A percentile compares a stretch with the other conserved stretches of the same genome.
phyloP scores from a whole-genome alignment of 2,797 vertebrate genomes.

The Sebastes vulpes region DNA sequence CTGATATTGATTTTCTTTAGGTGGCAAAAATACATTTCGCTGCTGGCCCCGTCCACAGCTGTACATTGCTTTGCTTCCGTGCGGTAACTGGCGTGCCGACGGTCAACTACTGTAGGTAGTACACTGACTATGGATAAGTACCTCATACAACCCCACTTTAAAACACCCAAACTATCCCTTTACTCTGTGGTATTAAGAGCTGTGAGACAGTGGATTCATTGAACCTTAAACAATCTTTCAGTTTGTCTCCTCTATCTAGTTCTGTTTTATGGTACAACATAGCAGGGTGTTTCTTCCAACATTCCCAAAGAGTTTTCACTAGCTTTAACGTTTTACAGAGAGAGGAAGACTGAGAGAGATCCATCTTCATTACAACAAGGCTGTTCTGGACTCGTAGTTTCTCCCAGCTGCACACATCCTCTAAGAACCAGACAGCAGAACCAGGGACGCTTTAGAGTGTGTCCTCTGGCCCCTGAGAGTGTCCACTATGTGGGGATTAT shows the following conservation, averaged over 20 bases:
- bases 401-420: conserved; percentile 24
- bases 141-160: no score
- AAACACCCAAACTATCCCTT: no score
- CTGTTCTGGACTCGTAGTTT: conserved; percentile 23
- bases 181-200: neutral
- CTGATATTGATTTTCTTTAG: no score
- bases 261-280: neutral
- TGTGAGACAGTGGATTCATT: neutral
- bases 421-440: conserved; percentile 35
- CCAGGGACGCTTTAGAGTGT: conserved; percentile 10
- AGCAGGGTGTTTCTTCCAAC: neutral
- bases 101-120: no score
- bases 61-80: no score
- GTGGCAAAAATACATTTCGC: no score
- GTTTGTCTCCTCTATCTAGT: neutral
- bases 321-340: conserved; percentile 22
- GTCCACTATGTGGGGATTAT: conserved; percentile 62
- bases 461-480: conserved; percentile 35
- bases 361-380: conserved; percentile 60
- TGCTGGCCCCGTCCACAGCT: no score
- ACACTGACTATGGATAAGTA: no score
- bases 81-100: no score
- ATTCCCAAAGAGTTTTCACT: conserved; percentile 17
- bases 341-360: conserved; percentile 25
- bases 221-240: neutral